Evolutionary conservation across 1,140 invertebrate species (phyloP).

Genomic region (Microvelia longipes): DNA sequence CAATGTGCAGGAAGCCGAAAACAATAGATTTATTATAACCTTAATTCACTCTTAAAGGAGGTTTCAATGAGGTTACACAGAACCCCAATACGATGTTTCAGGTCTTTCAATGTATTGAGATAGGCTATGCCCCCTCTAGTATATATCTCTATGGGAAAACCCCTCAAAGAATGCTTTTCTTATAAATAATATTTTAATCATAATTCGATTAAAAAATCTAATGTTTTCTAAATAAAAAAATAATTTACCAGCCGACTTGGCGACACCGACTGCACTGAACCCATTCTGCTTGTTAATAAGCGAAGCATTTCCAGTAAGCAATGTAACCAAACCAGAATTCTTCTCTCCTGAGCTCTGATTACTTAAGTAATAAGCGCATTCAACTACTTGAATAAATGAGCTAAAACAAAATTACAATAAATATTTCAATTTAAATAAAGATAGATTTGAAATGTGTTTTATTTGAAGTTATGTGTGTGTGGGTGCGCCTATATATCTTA

Average conservation of each 20-base stretch:
- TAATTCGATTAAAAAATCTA: not conserved
- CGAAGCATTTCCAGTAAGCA: constrained; percentile 36
- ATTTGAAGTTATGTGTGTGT: no score
- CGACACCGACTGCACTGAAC: constrained; percentile 36
- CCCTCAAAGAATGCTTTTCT: not conserved
- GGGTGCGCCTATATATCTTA: no score
- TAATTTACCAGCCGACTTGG: constrained; percentile 37
- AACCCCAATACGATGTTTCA: no score
- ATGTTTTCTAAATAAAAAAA: constrained; percentile 8
- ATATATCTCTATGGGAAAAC: no score
- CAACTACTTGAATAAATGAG: constrained; percentile 49
- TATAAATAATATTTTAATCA: not conserved
- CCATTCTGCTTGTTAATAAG: constrained; percentile 29
- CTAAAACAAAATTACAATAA: constrained; percentile 25
- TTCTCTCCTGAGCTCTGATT: constrained; percentile 38
- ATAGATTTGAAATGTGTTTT: not conserved
- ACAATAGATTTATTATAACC: no score
- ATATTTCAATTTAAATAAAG: not conserved
- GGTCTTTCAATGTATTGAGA: no score
- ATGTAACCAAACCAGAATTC: constrained; percentile 39
- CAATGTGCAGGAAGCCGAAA: no score
- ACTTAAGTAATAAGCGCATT: constrained; percentile 50
- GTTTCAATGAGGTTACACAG: no score
- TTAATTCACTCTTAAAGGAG: no score
- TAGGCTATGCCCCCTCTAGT: no score